phyloP scores from a whole-genome alignment of 2,797 vertebrate species.

The Diplodus sargus region DNA sequence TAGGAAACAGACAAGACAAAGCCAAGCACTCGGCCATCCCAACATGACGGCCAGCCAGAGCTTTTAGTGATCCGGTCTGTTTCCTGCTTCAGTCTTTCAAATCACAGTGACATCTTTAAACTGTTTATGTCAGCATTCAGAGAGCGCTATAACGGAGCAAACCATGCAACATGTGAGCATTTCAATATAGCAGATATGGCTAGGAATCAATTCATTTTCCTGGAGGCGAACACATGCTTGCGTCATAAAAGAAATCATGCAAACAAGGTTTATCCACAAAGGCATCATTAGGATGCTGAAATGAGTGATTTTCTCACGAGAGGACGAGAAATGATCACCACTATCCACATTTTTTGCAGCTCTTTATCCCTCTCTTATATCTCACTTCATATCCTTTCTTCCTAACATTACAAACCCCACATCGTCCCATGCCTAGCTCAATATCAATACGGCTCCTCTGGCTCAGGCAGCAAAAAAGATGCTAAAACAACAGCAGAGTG shows the following conservation, averaged over 20 bases:
- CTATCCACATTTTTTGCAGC: not conserved
- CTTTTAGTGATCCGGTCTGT: too few species aligned
- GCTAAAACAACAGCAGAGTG: slow-evolving; percentile 68
- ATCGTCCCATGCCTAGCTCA: slow-evolving; percentile 41
- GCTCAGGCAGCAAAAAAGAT: slow-evolving; percentile 53
- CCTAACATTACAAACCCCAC: slow-evolving; percentile 51
- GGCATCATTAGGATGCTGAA: not conserved
- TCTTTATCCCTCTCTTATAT: not conserved
- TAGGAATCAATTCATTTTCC: slow-evolving; percentile 1
- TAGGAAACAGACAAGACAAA: too few species aligned
- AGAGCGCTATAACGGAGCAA: too few species aligned
- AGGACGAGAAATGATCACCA: slow-evolving; percentile 1
- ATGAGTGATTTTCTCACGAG: slow-evolving; percentile 10
- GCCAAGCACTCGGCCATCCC: too few species aligned
- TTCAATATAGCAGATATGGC: not conserved
- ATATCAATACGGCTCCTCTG: slow-evolving; percentile 52
- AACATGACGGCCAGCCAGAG: too few species aligned
- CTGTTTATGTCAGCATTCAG: not conserved
- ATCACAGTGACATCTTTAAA: not conserved
- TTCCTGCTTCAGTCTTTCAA: not conserved
- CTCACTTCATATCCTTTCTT: slow-evolving; percentile 9
- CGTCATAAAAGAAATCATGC: not conserved
- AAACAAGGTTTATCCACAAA: not conserved
- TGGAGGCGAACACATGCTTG: not conserved
- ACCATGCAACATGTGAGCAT: not conserved